Evolutionary conservation across 2,888 invertebrate genomes (phyloP).

Genomic region (Drosophila tanythrix): DNA sequence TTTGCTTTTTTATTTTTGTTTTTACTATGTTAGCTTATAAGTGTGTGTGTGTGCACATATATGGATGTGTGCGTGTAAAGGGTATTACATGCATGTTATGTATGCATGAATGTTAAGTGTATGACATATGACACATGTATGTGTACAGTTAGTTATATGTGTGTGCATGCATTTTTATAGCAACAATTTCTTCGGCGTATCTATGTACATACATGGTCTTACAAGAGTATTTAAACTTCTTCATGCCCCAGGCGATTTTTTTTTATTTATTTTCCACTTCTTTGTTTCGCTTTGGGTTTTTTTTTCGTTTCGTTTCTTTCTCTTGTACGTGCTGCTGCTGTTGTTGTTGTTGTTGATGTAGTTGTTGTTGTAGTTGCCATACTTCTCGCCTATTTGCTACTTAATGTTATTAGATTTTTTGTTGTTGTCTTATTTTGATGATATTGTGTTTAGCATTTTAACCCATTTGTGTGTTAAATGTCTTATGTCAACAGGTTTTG

Average conservation of each 20-base stretch:
- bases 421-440: constrained; percentile 36
- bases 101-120: constrained; percentile 10
- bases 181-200: constrained; percentile 25
- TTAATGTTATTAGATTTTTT: constrained; percentile 65
- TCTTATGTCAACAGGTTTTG: constrained; percentile 77
- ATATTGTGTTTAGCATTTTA: constrained; percentile 64
- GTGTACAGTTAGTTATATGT: constrained; percentile 2
- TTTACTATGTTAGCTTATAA: constrained; percentile 31
- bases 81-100: constrained; percentile 23
- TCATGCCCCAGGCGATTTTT: constrained; percentile 15
- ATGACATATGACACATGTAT: constrained; percentile 18
- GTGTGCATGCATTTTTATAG: constrained; percentile 12
- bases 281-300: constrained; percentile 39
- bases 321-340: constrained; percentile 25
- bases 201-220: constrained; percentile 12
- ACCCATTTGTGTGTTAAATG: constrained; percentile 64
- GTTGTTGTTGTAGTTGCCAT: constrained; percentile 46
- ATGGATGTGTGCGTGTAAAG: constrained; percentile 12
- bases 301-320: constrained; percentile 20
- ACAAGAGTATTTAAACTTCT: constrained; percentile 40
- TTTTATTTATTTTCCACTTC: constrained; percentile 24
- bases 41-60: constrained; percentile 3
- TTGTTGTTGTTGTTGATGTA: constrained; percentile 39
- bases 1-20: constrained; percentile 52
- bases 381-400: constrained; percentile 51